phyloP scores from a whole-genome alignment of 2,888 invertebrate species.

The Cephus pulcher region DNA sequence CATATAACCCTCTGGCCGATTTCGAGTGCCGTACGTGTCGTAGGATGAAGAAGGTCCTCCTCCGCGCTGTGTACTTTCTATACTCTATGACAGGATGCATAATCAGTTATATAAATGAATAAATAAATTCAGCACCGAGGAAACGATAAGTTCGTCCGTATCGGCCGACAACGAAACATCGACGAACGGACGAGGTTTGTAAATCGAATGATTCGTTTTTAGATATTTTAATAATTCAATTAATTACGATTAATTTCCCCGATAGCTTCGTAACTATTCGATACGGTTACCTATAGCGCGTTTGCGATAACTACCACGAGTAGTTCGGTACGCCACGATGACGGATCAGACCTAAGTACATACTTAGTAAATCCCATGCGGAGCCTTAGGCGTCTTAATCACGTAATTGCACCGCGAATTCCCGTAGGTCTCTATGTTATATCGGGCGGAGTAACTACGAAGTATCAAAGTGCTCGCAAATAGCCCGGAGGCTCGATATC shows the following conservation, averaged over 20 bases:
- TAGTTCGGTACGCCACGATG: no score
- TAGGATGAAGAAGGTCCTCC: neutral
- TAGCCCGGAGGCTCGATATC: constrained; percentile 59
- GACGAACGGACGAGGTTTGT: no score
- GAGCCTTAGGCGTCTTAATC: constrained; percentile 61
- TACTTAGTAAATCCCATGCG: constrained; percentile 59
- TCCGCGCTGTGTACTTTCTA: neutral
- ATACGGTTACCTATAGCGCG: no score
- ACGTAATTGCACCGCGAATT: constrained; percentile 64
- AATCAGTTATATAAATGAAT: no score
- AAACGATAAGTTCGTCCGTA: no score
- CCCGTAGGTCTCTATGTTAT: constrained; percentile 33
- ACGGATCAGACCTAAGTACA: constrained; percentile 62
- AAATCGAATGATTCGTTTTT: no score
- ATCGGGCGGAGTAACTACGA: constrained; percentile 21
- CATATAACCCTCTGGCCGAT: constrained; percentile 42
- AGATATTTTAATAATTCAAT: constrained; percentile 41
- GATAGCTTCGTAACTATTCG: no score
- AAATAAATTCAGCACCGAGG: no score
- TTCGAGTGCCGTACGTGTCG: constrained; percentile 6
- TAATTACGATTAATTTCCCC: constrained; percentile 55
- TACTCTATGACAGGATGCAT: neutral
- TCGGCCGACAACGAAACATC: no score
- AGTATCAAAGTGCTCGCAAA: constrained; percentile 55
- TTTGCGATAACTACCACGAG: no score